phyloP scores from a whole-genome alignment of 2,888 invertebrate genomes.

The Hemaris fuciformis region DNA sequence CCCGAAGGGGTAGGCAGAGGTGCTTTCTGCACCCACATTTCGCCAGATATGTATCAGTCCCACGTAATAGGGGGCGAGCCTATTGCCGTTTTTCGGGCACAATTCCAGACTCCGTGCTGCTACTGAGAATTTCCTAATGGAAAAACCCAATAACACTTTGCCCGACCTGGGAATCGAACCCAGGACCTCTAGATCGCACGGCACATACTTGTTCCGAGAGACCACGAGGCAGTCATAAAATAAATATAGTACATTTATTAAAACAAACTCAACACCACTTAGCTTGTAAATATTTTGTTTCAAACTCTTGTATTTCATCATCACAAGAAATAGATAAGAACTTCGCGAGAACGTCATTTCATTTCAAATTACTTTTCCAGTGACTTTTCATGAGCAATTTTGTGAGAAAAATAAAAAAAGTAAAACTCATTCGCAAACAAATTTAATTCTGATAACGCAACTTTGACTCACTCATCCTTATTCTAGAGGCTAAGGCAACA shows the following conservation, averaged over 20 bases:
- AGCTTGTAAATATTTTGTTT: not conserved
- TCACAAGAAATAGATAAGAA: not conserved
- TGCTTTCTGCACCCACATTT: too few relatives aligned
- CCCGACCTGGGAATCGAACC: too few relatives aligned
- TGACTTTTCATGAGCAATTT: not conserved
- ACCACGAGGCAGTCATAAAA: not conserved
- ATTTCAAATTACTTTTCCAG: not conserved
- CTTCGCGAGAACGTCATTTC: not conserved
- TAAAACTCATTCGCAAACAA: not conserved
- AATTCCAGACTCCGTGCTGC: too few relatives aligned
- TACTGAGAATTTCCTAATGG: too few relatives aligned
- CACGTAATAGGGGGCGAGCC: too few relatives aligned
- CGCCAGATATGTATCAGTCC: too few relatives aligned
- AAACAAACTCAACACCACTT: not conserved
- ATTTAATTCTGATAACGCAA: conserved; percentile 48
- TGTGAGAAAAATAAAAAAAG: not conserved
- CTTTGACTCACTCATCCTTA: conserved; percentile 49
- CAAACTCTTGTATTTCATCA: not conserved
- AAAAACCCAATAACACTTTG: too few relatives aligned
- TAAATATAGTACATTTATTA: not conserved
- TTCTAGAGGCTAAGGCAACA: conserved; percentile 44
- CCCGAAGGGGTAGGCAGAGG: too few relatives aligned
- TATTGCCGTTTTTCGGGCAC: too few relatives aligned
- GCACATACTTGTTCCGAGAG: too few relatives aligned
- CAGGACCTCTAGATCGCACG: too few relatives aligned